Base-by-base conservation (phyloP, 2,797 vertebrate species). In the Spatula clypeata region DNA sequence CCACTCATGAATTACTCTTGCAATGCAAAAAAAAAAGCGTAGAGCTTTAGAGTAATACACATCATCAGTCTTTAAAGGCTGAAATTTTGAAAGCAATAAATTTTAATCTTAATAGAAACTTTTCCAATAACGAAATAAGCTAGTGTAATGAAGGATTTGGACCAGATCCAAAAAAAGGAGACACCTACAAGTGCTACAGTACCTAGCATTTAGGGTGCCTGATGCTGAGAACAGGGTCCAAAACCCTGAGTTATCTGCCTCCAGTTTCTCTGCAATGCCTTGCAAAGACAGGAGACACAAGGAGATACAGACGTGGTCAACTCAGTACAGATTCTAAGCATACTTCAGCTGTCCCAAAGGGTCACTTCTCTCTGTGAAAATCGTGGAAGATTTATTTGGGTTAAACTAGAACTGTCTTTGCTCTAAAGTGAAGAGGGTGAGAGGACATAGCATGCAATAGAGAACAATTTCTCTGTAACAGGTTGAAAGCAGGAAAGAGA, bases 101-200 rank as follows among this genome's bases (percentile, higher is more conserved):
- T 89, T 90, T 82, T 84, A 93, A 86, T 55, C 54, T 76, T 62
- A 49, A 69, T 73, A 76, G 9, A 80, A 91, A 86, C 23, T 91
- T 91, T 91, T 80, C 26, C 49, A 53, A 29, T 49, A 54, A 26
- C 19, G 32, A 60, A 87, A 64, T 61, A 92, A 74, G 20, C 11
- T 44, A 71, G 16, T 72, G 11, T 76, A 77, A 57, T 80, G 72
- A 85, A 71, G 21, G 19, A 29, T 90, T 89, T 90, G 91, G 49
- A 83, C 6, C 26, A 74, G 42, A 65, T 61, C 36, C 74, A 67
- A 38, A 61, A 64, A 45, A 64, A 86, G 11, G 29, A 67, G 18
- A 9, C 26, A 70, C 60, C 38, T 70, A 31, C 21, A 20, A 57
- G 32, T 66, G 34, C 42, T 70, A 15, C 51, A 49, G 9, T 62